Percentiles rank a stretch among this genome's conserved stretches.
These are phyloP conservation scores for Eupithecia tripunctaria DNA, from an alignment of 2,888 invertebrate species.

Conservation along the genomic window DNA sequence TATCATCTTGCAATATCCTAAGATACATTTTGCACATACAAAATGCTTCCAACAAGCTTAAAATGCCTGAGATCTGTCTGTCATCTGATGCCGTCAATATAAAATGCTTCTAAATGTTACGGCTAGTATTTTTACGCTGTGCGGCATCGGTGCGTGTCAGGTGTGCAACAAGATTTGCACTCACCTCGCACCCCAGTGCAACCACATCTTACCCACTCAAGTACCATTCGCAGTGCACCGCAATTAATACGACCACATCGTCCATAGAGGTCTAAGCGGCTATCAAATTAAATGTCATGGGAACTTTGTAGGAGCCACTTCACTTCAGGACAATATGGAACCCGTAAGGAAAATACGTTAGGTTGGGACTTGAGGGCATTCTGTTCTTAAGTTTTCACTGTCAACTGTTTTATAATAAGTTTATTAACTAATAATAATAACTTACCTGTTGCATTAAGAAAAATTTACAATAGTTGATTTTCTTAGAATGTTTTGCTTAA, in stretches of 20 bases:
- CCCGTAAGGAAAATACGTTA: not conserved
- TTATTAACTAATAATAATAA: too few species aligned
- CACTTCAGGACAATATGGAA: not conserved
- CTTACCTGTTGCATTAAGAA: not conserved
- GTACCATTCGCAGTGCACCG: constrained; percentile 20
- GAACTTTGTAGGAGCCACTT: constrained; percentile 33
- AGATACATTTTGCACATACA: too few species aligned
- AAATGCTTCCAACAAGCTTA: too few species aligned
- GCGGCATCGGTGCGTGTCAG: too few species aligned
- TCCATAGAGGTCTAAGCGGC: constrained; percentile 51
- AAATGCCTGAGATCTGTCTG: too few species aligned
- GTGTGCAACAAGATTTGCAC: too few species aligned
- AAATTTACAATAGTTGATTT: not conserved
- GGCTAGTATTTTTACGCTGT: too few species aligned
- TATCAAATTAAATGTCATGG: constrained; percentile 46
- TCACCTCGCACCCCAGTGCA: not conserved
- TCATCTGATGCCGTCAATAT: too few species aligned
- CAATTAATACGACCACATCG: constrained; percentile 26
- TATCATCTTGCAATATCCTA: too few species aligned
- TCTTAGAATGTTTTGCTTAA: too few species aligned
- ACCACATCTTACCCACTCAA: constrained; percentile 12
- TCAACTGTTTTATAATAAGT: not conserved
- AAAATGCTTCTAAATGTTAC: too few species aligned
- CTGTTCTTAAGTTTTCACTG: not conserved
- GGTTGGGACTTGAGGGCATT: not conserved